Base-by-base conservation (phyloP, 2,888 invertebrate genomes). In the Pardosa pseudoannulata region DNA sequence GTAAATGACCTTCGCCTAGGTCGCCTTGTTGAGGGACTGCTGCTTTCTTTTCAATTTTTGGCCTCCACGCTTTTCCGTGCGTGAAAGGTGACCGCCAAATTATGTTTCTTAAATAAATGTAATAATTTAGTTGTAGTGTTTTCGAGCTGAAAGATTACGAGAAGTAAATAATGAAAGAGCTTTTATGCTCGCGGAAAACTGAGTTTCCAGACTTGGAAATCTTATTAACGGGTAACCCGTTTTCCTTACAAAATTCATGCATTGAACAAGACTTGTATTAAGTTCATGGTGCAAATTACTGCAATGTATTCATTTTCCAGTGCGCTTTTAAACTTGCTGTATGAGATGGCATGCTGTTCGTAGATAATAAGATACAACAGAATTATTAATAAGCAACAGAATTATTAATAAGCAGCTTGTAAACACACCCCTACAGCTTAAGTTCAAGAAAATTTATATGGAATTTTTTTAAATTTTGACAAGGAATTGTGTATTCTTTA, bases 1-100 rank as follows among this genome's bases (percentile, higher is more conserved):
- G 82, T 82, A 82, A 82, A 82, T 62, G 82, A 82, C 82, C 82
- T 82, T 75, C 41, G 28, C 39, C 64, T 41, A 62, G 75, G 82
- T 82, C 70, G 64, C 56, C 56, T 56, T 56, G 56, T 56, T 46
- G 7, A 16, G 16, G 23, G 23, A 16, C 23, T 5, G 56, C 19
- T 56, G 56, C 19, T 56, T 56, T 56, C 56, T 56, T 56, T 56
- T 56, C 56, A 56, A 56, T 56, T 56, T 56, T 23, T 56, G 56
- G 56, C 56, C 56, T 56, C 56, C 56, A 23, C 5, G 56, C 5
- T 56, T 23, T 56, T 19, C 23, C 56, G 56, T 56, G 56, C 56
- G 56, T 56, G 11, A 56, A 56, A 56, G n/a, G 56, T 56, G 56
- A 56, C 56, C 56, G 56, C 56, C 56, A 56, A 56, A 56, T 56